Percentiles rank a stretch among this genome's conserved stretches.
These are phyloP conservation scores for Oncorhynchus tshawytscha DNA, from an alignment of 2,113 vertebrate genomes.

Conservation along the genomic window DNA sequence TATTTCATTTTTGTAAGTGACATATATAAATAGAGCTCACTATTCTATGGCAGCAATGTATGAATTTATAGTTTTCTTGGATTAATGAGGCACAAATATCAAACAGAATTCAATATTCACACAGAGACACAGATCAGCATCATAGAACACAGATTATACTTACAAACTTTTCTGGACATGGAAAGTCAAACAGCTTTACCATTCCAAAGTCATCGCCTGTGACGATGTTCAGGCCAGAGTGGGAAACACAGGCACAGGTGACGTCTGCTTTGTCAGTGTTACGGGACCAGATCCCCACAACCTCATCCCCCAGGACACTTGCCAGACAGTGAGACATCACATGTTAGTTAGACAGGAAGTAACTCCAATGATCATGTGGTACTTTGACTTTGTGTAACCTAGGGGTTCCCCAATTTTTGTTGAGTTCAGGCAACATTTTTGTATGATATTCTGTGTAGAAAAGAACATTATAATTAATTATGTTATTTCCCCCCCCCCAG, in stretches of 20 bases:
- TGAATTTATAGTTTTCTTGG: not conserved
- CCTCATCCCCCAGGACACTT: slow-evolving; percentile 95
- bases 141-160: slow-evolving; percentile 67
- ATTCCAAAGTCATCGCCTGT: slow-evolving; percentile 98
- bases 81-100: not conserved
- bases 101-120: not conserved
- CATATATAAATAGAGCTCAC: not conserved
- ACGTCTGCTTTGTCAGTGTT: slow-evolving; percentile 94
- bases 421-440: too few species aligned
- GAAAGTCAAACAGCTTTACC: slow-evolving; percentile 98
- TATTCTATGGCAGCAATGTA: not conserved
- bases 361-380: too few species aligned
- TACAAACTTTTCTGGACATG: slow-evolving; percentile 98
- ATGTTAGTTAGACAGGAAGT: not conserved
- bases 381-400: too few species aligned
- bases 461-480: too few species aligned
- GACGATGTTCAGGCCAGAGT: slow-evolving; percentile 94
- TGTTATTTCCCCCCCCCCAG: too few species aligned
- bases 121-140: slow-evolving; percentile 6
- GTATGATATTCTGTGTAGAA: too few species aligned
- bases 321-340: not conserved
- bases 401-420: too few species aligned
- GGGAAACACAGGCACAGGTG: slow-evolving; percentile 94
- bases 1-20: not conserved
- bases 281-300: slow-evolving; percentile 95